Conservation (phyloP, 2,888 invertebrate genomes). For the Copidosoma aretas region DNA sequence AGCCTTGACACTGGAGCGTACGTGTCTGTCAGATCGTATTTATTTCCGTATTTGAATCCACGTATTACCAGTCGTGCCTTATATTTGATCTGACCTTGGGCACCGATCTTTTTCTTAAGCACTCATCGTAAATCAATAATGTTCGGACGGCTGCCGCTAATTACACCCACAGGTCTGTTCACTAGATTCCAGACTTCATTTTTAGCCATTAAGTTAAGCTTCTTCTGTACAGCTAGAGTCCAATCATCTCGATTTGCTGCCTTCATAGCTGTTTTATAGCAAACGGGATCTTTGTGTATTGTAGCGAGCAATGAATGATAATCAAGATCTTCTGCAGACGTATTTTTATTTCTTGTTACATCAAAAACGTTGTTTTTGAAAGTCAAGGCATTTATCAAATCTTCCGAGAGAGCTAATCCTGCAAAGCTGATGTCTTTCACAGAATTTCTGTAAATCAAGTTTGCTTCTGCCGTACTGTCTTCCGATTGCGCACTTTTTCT, state of each 20-base stretch:
- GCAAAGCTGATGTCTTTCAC: too few relatives aligned
- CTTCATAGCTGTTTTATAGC: slow-evolving; percentile 6
- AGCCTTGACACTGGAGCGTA: neutral
- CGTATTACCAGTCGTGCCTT: neutral
- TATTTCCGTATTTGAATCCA: neutral
- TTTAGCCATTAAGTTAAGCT: slow-evolving; percentile 4
- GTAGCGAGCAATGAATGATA: neutral
- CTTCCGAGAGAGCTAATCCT: too few relatives aligned
- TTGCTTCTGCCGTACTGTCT: neutral
- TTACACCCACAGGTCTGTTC: neutral
- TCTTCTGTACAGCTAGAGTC: neutral
- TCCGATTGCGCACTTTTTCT: too few relatives aligned
- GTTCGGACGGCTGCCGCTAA: too few relatives aligned
- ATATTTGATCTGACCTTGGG: neutral
- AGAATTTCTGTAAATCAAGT: neutral
- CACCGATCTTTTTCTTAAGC: slow-evolving; percentile 7
- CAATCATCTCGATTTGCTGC: neutral
- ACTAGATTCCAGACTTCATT: slow-evolving; percentile 10
- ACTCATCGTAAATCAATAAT: neutral
- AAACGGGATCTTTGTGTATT: slow-evolving; percentile 13
- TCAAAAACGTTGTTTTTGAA: neutral
- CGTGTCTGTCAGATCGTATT: neutral
- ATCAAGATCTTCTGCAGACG: neutral
- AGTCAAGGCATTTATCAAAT: too few relatives aligned
- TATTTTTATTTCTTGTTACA: neutral